These are phyloP conservation scores for Micronisus gabar DNA, from an alignment of 2,113 vertebrate genomes.

Conservation along the genomic window DNA sequence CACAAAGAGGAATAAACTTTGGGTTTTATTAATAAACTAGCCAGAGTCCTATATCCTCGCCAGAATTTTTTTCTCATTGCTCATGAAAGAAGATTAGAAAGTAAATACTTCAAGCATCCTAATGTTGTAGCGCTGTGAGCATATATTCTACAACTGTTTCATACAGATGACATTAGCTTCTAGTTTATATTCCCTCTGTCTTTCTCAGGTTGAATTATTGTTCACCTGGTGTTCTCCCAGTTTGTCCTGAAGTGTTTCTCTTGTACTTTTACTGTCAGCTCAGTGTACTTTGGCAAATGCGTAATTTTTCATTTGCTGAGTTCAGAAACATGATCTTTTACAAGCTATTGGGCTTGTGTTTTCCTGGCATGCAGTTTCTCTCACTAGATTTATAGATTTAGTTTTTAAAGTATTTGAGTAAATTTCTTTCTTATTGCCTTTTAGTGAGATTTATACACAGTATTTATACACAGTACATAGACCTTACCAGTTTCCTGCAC, in stretches of 20 bases:
- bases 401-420: not conserved
- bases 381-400: not conserved
- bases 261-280: not conserved
- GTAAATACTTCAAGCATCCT: not conserved
- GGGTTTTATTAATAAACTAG: not conserved
- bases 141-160: not conserved
- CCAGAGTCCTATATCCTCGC: not conserved
- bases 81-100: not conserved
- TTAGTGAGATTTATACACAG: not conserved
- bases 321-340: not conserved
- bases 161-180: not conserved
- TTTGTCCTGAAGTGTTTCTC: not conserved
- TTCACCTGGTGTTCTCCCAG: not conserved
- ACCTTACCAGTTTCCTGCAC: not conserved
- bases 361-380: not conserved
- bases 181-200: not conserved
- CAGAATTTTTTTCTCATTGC: not conserved
- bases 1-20: not conserved
- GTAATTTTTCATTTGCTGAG: not conserved
- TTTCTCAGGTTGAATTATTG: not conserved
- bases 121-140: not conserved
- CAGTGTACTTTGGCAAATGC: not conserved
- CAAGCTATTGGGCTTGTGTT: not conserved
- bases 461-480: not conserved
- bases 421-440: not conserved